phyloP scores from a whole-genome alignment of 2,113 vertebrate genomes.

The Trochalopteron elliotii region DNA sequence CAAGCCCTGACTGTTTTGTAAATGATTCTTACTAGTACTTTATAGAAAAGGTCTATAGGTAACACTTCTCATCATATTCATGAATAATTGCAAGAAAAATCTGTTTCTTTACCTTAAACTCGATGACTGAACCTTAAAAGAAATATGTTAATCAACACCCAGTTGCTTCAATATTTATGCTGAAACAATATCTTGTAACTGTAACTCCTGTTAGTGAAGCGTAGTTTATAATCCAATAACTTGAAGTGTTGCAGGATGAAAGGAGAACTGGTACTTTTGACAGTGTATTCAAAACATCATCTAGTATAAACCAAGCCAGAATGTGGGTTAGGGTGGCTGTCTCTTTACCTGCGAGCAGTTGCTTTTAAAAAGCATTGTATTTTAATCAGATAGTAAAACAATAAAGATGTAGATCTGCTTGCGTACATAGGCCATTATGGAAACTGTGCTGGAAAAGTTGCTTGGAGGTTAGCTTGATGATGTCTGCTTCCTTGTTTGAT shows the following conservation, averaged over 20 bases:
- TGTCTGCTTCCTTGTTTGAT: not conserved
- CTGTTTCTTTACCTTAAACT: not conserved
- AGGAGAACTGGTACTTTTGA: not conserved
- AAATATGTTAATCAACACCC: not conserved
- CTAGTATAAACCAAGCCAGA: not conserved
- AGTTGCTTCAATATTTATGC: constrained; percentile 1
- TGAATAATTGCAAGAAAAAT: not conserved
- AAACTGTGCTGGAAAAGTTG: not conserved
- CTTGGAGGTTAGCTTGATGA: not conserved
- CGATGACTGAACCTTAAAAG: not conserved
- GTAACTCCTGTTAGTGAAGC: not conserved
- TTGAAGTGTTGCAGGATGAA: not conserved
- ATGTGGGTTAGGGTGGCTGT: not conserved
- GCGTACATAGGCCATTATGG: not conserved
- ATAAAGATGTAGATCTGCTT: not conserved
- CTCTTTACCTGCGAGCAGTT: not conserved
- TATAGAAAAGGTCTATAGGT: not conserved
- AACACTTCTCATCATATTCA: not conserved
- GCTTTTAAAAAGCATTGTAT: not conserved
- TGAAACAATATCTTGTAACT: not conserved
- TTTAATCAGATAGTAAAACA: constrained; percentile 36
- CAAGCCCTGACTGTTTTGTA: not conserved
- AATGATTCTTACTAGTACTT: not conserved
- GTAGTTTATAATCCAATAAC: not conserved
- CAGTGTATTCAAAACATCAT: not conserved